phyloP scores from a whole-genome alignment of 2,888 invertebrate species.

The Mythimna loreyi region DNA sequence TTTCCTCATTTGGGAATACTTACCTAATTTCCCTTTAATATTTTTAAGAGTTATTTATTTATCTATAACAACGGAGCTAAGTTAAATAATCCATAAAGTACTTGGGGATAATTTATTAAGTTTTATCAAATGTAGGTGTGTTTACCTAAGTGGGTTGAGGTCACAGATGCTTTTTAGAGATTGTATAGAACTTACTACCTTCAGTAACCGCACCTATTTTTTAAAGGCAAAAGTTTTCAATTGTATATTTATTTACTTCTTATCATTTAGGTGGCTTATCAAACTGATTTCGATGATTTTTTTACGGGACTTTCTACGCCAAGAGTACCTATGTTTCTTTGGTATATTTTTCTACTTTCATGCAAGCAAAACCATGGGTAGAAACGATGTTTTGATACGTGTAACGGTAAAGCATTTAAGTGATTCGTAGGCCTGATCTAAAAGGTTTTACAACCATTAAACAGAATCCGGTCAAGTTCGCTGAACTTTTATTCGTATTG shows the following conservation, averaged over 20 bases:
- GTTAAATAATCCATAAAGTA: slow-evolving; percentile 4
- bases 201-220: too few relatives aligned
- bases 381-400: not conserved
- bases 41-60: slow-evolving; percentile 19
- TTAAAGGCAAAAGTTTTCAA: too few relatives aligned
- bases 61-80: not conserved
- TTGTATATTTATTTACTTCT: too few relatives aligned
- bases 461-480: slow-evolving; percentile 2
- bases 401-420: not conserved
- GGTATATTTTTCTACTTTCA: too few relatives aligned
- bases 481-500: slow-evolving; percentile 5
- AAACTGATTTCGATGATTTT: too few relatives aligned
- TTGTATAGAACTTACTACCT: not conserved
- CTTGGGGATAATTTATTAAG: not conserved
- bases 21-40: slow-evolving; percentile 21
- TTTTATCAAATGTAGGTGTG: not conserved
- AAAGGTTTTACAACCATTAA: not conserved
- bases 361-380: too few relatives aligned
- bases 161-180: not conserved
- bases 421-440: not conserved
- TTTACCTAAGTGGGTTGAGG: not conserved
- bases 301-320: too few relatives aligned
- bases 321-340: too few relatives aligned
- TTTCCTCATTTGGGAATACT: slow-evolving; percentile 33
- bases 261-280: too few relatives aligned